These are phyloP conservation scores for Caenorhabditis sinica DNA, from an alignment of 2,888 invertebrate genomes.

Conservation along the genomic window DNA sequence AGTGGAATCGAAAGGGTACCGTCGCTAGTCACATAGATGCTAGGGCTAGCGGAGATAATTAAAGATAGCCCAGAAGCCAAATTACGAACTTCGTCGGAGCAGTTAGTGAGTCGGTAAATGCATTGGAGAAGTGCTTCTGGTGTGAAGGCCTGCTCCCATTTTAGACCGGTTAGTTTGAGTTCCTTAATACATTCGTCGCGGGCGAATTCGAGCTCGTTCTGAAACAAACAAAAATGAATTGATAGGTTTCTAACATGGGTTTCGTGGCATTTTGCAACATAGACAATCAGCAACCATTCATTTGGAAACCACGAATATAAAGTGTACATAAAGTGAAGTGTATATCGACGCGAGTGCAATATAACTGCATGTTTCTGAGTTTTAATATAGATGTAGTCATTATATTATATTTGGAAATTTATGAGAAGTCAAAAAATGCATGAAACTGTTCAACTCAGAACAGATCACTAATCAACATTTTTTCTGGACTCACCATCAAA, in stretches of 20 bases:
- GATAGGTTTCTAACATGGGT: not conserved
- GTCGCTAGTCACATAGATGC: slow-evolving; percentile 76
- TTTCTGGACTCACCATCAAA: slow-evolving; percentile 45
- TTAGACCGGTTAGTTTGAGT: slow-evolving; percentile 64
- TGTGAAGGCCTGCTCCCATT: slow-evolving; percentile 67
- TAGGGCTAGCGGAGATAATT: slow-evolving; percentile 77
- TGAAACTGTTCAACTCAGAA: too few species aligned
- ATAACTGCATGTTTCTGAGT: too few species aligned
- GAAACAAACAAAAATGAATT: too few species aligned
- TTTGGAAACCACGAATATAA: too few species aligned
- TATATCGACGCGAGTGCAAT: too few species aligned
- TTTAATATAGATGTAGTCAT: too few species aligned
- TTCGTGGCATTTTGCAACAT: too few species aligned
- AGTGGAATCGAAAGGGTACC: slow-evolving; percentile 80
- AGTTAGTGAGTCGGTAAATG: slow-evolving; percentile 58
- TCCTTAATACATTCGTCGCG: slow-evolving; percentile 61
- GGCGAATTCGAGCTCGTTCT: slow-evolving; percentile 65
- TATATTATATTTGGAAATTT: too few species aligned
- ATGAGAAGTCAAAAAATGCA: too few species aligned
- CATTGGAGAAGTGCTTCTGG: slow-evolving; percentile 61
- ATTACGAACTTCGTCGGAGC: slow-evolving; percentile 41
- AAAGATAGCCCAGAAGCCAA: slow-evolving; percentile 72
- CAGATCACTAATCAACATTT: too few species aligned
- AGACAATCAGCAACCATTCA: too few species aligned
- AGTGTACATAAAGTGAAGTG: too few species aligned